Evolutionary conservation across 1,140 invertebrate genomes (phyloP).

Genomic region (Platorchestia sp.): DNA sequence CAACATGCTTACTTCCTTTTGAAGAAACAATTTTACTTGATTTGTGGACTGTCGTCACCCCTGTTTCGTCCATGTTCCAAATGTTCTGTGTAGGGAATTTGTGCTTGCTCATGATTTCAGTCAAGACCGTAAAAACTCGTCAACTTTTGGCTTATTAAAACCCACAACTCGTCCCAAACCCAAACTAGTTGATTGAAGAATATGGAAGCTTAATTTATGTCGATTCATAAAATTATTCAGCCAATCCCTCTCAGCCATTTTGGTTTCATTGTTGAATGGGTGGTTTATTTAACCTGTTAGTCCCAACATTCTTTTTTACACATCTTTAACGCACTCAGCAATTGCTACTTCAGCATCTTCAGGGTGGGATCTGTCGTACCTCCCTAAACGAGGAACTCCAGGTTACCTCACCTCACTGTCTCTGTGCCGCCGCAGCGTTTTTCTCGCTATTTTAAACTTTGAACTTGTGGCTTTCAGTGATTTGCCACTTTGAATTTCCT

Average conservation of each 20-base stretch:
- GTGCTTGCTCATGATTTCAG: no score
- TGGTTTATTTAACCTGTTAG: neutral
- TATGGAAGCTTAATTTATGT: neutral
- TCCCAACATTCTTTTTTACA: no score
- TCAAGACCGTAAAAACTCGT: no score
- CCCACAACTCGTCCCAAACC: no score
- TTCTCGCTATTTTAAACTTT: neutral
- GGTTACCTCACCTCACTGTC: no score
- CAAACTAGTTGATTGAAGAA: constrained; percentile 43
- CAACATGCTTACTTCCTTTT: constrained; percentile 71
- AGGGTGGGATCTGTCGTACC: neutral
- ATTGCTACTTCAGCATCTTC: no score
- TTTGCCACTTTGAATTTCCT: no score
- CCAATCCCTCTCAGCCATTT: no score
- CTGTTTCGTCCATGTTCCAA: constrained; percentile 74
- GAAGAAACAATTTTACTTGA: constrained; percentile 71
- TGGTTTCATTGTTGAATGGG: no score
- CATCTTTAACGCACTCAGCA: neutral
- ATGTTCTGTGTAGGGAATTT: constrained; percentile 69
- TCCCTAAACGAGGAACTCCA: no score
- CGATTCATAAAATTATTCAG: no score
- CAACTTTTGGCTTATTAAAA: no score
- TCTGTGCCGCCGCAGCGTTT: neutral
- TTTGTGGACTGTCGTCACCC: constrained; percentile 72
- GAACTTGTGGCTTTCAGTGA: neutral